Percentiles rank a stretch among this genome's conserved stretches.
Conservation (phyloP, 2,797 vertebrate genomes). For the Esox masquinongy region DNA sequence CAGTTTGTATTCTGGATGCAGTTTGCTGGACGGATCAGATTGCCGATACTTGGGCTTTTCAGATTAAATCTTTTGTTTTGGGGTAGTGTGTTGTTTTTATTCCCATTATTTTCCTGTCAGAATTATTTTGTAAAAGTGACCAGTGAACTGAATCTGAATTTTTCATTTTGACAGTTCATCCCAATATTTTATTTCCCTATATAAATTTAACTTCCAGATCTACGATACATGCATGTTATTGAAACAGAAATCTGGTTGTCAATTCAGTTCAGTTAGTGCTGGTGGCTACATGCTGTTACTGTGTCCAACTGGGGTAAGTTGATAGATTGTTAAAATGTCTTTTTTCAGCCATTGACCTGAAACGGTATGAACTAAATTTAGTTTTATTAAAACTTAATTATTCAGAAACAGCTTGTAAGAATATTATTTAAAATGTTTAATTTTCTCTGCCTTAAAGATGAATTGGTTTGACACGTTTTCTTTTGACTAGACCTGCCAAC, state of each 20-base stretch:
- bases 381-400: constrained; percentile 43
- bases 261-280: constrained; percentile 30
- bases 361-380: constrained; percentile 45
- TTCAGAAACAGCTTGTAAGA: constrained; percentile 43
- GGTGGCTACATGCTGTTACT: constrained; percentile 38
- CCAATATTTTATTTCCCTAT: neutral
- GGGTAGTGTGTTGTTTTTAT: neutral
- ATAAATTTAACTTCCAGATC: neutral
- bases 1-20: constrained; percentile 11
- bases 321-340: constrained; percentile 30
- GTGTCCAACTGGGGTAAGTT: constrained; percentile 22
- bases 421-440: constrained; percentile 42
- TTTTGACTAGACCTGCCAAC: constrained; percentile 69
- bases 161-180: neutral
- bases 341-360: constrained; percentile 27
- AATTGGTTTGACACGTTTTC: constrained; percentile 51
- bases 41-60: constrained; percentile 17
- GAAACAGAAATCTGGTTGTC: constrained; percentile 40
- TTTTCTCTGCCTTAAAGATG: constrained; percentile 73
- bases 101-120: neutral
- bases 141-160: constrained; percentile 14
- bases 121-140: constrained; percentile 3
- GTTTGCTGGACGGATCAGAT: constrained; percentile 20
- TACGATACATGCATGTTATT: constrained; percentile 45
- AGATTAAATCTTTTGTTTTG: constrained; percentile 28